Base-by-base conservation (phyloP, 2,888 invertebrate genomes). In the Cyaniris semiargus region DNA sequence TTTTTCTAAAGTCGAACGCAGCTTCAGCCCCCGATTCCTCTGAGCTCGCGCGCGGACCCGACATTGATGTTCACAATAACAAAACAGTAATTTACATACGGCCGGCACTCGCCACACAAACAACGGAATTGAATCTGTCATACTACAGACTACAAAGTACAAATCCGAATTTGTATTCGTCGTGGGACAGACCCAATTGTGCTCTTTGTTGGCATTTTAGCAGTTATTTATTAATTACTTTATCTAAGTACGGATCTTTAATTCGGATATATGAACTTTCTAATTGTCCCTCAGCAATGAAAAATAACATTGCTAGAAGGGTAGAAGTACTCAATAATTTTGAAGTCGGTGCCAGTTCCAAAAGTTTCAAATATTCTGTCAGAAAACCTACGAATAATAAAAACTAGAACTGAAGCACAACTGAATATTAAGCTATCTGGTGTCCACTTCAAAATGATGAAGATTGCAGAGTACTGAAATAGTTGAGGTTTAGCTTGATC, bases 121-220 rank as follows among this genome's bases (percentile, higher is more conserved):
- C 66, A 66, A 31, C 27, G 27, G 66, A 66, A 66, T 66, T 66
- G 66, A 18, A 66, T 66, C 27, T 66, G 66, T 66, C 66, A 66
- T 15, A 66, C 27, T 21, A 27, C 27, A 18, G 66, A 31, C 66
- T 66, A 66, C 66, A 66, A 66, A 66, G 66, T 66, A 31, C 66
- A 66, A 66, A 66, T 66, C 66, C 27, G 18, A 66, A 66, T 66
- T 66, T 18, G 66, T 66, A 66, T 31, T 66, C 66, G 27, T 66
- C 66, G 27, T 31, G 66, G 15, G 27, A 27, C 66, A 31, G 66
- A 66, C 66, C 66, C 66, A 66, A 66, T 66, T 66, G 66, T 66
- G 31, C 31, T 27, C 66, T 66, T 66, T 66, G 66, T 66, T 18
- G 27, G 15, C 66, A 66, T 66, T 66, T 27, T 66, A 66, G 6